Percentiles rank a stretch among this genome's conserved stretches.
Evolutionary conservation across 2,888 invertebrate species (phyloP).

Genomic region (Pycnomerus fuliginosus): DNA sequence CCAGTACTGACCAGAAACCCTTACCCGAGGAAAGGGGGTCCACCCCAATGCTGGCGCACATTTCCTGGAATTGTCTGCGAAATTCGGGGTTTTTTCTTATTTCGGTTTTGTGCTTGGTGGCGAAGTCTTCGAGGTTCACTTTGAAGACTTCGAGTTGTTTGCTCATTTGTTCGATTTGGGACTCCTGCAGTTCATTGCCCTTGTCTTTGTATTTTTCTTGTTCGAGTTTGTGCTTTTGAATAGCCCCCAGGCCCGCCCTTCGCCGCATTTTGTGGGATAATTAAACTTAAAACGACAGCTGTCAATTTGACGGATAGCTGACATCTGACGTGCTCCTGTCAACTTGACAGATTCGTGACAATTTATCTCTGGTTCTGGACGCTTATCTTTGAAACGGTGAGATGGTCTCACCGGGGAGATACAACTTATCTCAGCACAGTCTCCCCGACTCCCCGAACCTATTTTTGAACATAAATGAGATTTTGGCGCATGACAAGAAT

Average conservation of each 20-base stretch:
- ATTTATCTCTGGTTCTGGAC: too few relatives aligned
- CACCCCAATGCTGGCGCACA: slow-evolving; percentile 99
- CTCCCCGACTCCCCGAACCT: too few relatives aligned
- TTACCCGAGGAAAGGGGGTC: slow-evolving; percentile 96
- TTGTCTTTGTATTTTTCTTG: slow-evolving; percentile 91
- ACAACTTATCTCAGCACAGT: too few relatives aligned
- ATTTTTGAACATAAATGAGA: too few relatives aligned
- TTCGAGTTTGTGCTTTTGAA: slow-evolving; percentile 82
- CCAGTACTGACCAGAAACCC: slow-evolving; percentile 95
- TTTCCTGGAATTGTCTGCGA: slow-evolving; percentile 91
- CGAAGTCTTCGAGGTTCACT: slow-evolving; percentile 91
- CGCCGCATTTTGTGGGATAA: slow-evolving; percentile 81
- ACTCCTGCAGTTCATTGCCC: slow-evolving; percentile 88
- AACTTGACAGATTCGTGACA: too few relatives aligned
- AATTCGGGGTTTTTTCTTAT: slow-evolving; percentile 95
- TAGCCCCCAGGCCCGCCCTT: slow-evolving; percentile 82
- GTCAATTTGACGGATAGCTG: too few relatives aligned
- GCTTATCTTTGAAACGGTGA: too few relatives aligned
- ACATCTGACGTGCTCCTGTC: too few relatives aligned
- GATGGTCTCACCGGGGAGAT: too few relatives aligned
- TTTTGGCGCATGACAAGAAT: too few relatives aligned
- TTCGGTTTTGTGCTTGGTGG: slow-evolving; percentile 90
- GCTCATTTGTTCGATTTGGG: slow-evolving; percentile 89
- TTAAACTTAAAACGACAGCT: too few relatives aligned
- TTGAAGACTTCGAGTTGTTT: slow-evolving; percentile 93